Evolutionary conservation across 2,888 invertebrate genomes (phyloP), one percentile per base, ranked within the genome.

Genomic region (Drosophila pegasa): DNA sequence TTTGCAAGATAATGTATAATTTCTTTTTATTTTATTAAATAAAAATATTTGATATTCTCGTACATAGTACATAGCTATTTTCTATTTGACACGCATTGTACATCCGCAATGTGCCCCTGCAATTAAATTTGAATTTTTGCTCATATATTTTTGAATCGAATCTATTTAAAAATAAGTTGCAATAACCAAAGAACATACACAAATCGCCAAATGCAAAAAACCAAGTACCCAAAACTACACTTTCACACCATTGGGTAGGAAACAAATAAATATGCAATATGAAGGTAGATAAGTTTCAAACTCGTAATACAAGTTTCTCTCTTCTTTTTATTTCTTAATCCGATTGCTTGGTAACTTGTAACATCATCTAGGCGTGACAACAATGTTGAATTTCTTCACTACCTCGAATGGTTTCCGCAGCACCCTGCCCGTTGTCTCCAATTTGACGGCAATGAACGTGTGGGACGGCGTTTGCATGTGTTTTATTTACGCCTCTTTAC

Each of bases 391-490:
- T 94, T 98, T 98, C 95, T 98, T 98, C 95, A 98, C 98, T 89
- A 98, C 98, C 91, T 97, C 97, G 86, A 97, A 97, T 92, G 97
- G 97, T 89, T 97, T 97, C 93, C 96, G 97, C 90, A 96, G 97
- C 88, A 98, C 97, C 55, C 94, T 98, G 90, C 98, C 98, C 22
- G 98, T 98, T 85, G 98, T 98, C 73, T 98, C 98, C 58, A 98
- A 98, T 93, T 93, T 98, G 89, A 97, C 97, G 59, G 98, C 98
- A 45, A 98, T 98, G 98, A 98, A 98, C 93, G 97, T 98, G 55
- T 98, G 98, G 98, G 98, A 98, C 92, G 98, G 98, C 68, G 98
- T 98, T 77, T 98, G 98, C 93, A 98, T 98, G 98, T 98, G 97
- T 93, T 98, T 98, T 94, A 98, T 98, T 92, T 98, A 98, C 93